These are phyloP conservation scores for Plestiodon gilberti DNA, from an alignment of 2,113 vertebrate genomes.

Conservation along the genomic window DNA sequence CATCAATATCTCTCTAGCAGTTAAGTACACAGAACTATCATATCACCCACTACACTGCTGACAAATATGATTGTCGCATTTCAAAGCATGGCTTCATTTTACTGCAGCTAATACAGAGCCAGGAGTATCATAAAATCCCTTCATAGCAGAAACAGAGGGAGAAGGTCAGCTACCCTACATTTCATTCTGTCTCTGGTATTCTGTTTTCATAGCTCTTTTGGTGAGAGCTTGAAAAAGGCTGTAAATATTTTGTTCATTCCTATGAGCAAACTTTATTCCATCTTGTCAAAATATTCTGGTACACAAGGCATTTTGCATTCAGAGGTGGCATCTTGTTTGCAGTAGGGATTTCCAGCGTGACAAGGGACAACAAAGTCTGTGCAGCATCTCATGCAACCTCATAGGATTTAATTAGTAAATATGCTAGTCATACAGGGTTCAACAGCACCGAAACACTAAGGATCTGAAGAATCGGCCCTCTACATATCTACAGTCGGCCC, in stretches of 20 bases:
- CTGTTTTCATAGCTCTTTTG: not conserved
- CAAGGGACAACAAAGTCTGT: not conserved
- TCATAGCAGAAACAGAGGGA: not conserved
- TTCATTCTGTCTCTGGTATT: constrained; percentile 1
- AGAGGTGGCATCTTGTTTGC: not conserved
- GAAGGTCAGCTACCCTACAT: not conserved
- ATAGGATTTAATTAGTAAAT: not conserved
- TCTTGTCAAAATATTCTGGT: not conserved
- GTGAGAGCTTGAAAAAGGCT: not conserved
- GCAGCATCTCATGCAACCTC: not conserved
- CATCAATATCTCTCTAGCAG: not conserved
- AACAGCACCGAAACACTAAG: not conserved
- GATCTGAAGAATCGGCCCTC: not conserved
- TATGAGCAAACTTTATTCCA: constrained; percentile 17
- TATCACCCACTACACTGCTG: not conserved
- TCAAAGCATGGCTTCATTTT: not conserved
- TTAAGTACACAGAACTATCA: not conserved
- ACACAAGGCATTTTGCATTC: not conserved
- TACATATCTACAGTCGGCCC: too few species aligned
- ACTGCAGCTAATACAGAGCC: not conserved
- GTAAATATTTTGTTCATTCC: not conserved
- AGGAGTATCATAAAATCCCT: not conserved
- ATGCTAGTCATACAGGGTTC: not conserved
- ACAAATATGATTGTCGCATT: not conserved
- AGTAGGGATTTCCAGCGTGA: not conserved